phyloP scores from a whole-genome alignment of 2,888 invertebrate species.

The Apotomis capreana region DNA sequence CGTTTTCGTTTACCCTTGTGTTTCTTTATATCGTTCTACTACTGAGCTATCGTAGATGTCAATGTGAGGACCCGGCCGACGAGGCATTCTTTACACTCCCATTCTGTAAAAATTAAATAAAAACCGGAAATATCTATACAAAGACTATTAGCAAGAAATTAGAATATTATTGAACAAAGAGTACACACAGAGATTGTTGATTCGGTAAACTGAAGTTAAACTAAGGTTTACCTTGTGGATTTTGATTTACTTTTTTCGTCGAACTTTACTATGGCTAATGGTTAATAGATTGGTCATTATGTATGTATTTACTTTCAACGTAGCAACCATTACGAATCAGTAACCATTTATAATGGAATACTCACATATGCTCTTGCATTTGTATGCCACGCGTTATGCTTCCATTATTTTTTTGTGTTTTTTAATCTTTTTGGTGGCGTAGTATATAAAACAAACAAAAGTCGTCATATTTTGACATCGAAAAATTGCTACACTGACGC shows the following conservation, averaged over 20 bases:
- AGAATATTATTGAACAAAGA: not conserved
- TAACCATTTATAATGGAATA: not conserved
- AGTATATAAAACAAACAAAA: no score
- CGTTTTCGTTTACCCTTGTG: no score
- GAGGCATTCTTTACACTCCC: no score
- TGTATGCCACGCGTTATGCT: no score
- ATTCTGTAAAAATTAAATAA: not conserved
- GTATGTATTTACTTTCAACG: constrained; percentile 11
- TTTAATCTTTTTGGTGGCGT: no score
- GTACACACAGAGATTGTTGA: not conserved
- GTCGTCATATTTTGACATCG: no score
- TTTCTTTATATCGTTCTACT: no score
- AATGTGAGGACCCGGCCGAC: no score
- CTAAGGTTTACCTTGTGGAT: not conserved
- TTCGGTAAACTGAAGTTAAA: not conserved
- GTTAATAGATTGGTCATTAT: constrained; percentile 22
- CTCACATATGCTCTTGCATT: not conserved
- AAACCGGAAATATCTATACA: not conserved
- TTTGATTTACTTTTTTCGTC: not conserved
- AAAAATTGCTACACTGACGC: no score
- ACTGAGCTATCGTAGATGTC: no score
- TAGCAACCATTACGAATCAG: not conserved
- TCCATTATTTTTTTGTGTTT: no score
- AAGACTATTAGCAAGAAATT: not conserved
- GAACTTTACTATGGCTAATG: constrained; percentile 10